Evolutionary conservation across 2,797 vertebrate genomes (phyloP).

Genomic region (Acanthopagrus latus): DNA sequence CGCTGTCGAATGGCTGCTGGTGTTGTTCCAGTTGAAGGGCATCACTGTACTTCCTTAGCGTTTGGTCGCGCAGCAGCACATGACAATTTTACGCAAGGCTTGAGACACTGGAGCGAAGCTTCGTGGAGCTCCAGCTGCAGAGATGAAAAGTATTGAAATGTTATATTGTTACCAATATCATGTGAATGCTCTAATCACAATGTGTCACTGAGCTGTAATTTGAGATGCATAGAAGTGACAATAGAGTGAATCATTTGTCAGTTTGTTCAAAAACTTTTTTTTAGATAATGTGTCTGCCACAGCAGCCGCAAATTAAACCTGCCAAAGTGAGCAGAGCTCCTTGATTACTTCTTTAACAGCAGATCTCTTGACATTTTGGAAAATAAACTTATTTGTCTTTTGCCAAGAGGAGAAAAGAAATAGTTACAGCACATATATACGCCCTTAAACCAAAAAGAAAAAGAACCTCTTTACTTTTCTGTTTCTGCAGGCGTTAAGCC

Average conservation of each 20-base stretch:
- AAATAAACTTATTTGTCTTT: not conserved
- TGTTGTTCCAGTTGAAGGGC: conserved; percentile 69
- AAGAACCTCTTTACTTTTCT: too few species aligned
- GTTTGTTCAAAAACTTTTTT: conserved; percentile 5
- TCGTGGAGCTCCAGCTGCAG: not conserved
- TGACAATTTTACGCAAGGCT: conserved; percentile 40
- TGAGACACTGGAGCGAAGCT: conserved; percentile 10
- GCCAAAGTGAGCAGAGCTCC: not conserved
- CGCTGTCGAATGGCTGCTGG: conserved; percentile 38
- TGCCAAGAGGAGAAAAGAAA: too few species aligned
- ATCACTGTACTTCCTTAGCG: conserved; percentile 38
- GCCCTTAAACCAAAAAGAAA: too few species aligned
- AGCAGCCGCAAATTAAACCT: conserved; percentile 36
- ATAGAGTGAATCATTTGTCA: conserved; percentile 2
- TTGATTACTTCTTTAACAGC: too few species aligned
- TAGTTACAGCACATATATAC: too few species aligned
- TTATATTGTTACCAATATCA: conserved; percentile 15
- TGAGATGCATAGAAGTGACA: not conserved
- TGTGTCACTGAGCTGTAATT: conserved; percentile 15
- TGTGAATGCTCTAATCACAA: not conserved
- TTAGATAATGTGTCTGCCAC: conserved; percentile 1
- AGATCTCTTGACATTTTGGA: not conserved
- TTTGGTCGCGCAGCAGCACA: conserved; percentile 33
- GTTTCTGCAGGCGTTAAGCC: too few species aligned
- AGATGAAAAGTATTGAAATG: conserved; percentile 17